These are phyloP conservation scores for Microhierax caerulescens DNA, from an alignment of 2,797 vertebrate species.

Conservation along the genomic window DNA sequence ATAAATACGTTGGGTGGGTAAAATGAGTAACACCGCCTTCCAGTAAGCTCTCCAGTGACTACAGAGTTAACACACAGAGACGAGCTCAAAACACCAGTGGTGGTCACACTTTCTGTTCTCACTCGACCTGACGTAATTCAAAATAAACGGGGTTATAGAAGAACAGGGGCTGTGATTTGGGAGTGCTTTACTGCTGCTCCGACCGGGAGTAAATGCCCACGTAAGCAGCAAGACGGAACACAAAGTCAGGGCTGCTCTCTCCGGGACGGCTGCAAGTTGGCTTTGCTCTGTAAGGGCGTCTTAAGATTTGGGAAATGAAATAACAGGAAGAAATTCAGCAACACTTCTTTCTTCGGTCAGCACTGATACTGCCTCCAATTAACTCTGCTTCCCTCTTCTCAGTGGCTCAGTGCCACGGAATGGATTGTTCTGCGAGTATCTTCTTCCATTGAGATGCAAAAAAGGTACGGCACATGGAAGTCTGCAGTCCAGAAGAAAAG, in stretches of 20 bases:
- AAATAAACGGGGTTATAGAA: fast-evolving
- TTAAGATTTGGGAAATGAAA: not conserved
- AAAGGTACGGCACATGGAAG: not conserved
- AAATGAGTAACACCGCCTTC: not conserved
- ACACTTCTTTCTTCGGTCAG: not conserved
- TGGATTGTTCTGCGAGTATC: not conserved
- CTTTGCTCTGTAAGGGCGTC: not conserved
- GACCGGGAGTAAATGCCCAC: not conserved
- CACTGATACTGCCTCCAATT: not conserved
- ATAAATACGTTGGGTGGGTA: not conserved
- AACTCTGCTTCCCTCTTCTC: not conserved
- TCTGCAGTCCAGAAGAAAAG: not conserved
- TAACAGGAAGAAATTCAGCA: not conserved
- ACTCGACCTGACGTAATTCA: not conserved
- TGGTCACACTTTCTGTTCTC: not conserved
- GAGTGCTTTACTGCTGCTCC: not conserved
- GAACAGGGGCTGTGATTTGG: not conserved
- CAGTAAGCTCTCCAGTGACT: not conserved
- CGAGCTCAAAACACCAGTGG: not conserved
- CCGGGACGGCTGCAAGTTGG: not conserved
- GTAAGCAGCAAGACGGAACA: not conserved
- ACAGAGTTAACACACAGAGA: not conserved
- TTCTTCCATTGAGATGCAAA: not conserved
- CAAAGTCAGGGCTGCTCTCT: not conserved
- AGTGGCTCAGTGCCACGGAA: not conserved